Percentiles rank a stretch among this genome's conserved stretches.
Evolutionary conservation across 2,113 vertebrate genomes (phyloP).

Genomic region (Meles meles): DNA sequence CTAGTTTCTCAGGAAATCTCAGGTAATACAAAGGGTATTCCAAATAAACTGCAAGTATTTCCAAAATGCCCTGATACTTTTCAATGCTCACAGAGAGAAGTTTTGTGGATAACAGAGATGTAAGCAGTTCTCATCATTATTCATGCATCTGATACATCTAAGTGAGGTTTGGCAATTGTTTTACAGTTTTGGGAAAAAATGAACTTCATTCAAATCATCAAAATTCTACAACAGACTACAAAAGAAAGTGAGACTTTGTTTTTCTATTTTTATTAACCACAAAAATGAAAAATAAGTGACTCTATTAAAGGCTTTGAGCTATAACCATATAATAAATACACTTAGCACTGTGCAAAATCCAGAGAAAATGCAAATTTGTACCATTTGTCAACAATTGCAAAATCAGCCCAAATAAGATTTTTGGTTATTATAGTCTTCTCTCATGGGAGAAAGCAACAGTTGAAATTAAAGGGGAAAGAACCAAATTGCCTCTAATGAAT

Average conservation of each 20-base stretch:
- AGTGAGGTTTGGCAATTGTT: slow-evolving; percentile 7
- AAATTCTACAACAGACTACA: slow-evolving; percentile 34
- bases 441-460: background rate
- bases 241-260: slow-evolving; percentile 41
- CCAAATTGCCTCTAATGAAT: background rate
- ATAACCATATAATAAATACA: slow-evolving; percentile 47
- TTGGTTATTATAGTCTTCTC: background rate
- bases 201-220: slow-evolving; percentile 34
- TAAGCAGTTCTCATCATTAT: background rate
- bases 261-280: slow-evolving; percentile 53
- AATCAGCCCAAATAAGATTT: slow-evolving; percentile 40
- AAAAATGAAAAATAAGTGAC: slow-evolving; percentile 52
- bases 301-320: background rate
- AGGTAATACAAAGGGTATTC: background rate
- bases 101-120: background rate
- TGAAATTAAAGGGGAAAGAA: background rate
- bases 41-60: background rate
- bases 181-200: background rate
- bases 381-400: slow-evolving; percentile 29
- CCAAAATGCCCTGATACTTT: background rate
- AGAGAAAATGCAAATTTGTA: slow-evolving; percentile 40
- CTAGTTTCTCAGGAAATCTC: background rate
- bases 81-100: background rate
- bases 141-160: background rate
- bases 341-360: slow-evolving; percentile 7